These are phyloP conservation scores for Sinelater perroti DNA, from an alignment of 2,888 invertebrate genomes.

Conservation along the genomic window DNA sequence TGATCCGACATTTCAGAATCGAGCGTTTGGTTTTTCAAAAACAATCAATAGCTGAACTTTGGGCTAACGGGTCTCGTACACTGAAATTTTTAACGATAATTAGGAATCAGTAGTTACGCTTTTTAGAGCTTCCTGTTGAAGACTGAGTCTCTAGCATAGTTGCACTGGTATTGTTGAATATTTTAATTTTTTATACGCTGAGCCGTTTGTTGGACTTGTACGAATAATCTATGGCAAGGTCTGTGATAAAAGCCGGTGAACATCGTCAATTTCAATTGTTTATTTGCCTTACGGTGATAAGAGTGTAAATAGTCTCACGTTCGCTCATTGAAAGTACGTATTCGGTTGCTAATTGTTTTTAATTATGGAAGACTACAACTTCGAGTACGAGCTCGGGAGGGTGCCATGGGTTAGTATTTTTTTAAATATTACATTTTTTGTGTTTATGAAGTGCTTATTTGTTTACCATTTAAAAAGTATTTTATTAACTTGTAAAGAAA, in stretches of 20 bases:
- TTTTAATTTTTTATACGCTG: too few relatives aligned
- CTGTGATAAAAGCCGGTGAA: conserved; percentile 7
- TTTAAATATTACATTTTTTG: too few relatives aligned
- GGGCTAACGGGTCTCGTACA: background rate
- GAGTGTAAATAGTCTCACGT: background rate
- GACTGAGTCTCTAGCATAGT: background rate
- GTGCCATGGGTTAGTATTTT: conserved; percentile 55
- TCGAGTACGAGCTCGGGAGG: conserved; percentile 54
- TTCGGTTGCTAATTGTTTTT: background rate
- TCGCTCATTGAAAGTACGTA: background rate
- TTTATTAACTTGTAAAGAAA: too few relatives aligned
- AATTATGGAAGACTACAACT: conserved; percentile 52
- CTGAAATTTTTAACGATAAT: too few relatives aligned
- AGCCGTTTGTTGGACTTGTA: background rate
- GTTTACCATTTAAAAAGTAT: too few relatives aligned
- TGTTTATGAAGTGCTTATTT: too few relatives aligned
- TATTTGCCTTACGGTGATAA: background rate
- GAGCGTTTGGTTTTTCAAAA: background rate
- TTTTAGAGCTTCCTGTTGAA: background rate
- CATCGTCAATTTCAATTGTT: background rate
- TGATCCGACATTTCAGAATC: too few relatives aligned
- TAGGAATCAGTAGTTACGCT: conserved; percentile 2
- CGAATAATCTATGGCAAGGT: conserved; percentile 2
- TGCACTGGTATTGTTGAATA: too few relatives aligned
- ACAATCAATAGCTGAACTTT: background rate